Evolutionary conservation across 2,797 vertebrate species (phyloP).

Genomic region (Otus scops): DNA sequence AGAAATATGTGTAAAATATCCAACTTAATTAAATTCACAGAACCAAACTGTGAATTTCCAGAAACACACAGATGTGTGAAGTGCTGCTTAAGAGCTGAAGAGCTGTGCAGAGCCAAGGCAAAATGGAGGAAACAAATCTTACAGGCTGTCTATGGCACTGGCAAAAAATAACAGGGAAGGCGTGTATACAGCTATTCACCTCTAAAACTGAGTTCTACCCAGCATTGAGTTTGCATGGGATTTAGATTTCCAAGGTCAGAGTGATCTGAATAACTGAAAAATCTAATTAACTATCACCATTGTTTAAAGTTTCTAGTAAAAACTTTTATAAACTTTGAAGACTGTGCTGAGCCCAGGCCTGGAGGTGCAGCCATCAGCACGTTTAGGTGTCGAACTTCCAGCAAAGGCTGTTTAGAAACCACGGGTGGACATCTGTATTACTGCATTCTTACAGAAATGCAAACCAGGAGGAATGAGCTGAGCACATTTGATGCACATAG

Average conservation of each 20-base stretch:
- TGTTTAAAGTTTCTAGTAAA: neutral
- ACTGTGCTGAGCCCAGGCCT: neutral
- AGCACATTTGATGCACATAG: neutral
- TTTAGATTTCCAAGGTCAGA: neutral
- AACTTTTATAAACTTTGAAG: neutral
- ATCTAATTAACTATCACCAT: neutral
- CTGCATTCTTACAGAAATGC: neutral
- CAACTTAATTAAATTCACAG: neutral
- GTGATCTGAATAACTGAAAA: neutral
- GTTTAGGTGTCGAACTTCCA: neutral
- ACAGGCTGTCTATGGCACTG: neutral
- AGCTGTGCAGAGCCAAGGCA: neutral
- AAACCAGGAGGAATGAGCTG: neutral
- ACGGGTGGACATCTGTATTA: fast-evolving
- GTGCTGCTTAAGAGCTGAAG: neutral
- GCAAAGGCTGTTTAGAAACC: neutral
- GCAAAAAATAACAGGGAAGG: neutral
- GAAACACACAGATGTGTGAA: neutral
- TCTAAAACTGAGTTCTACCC: neutral
- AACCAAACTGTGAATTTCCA: neutral
- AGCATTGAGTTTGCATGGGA: neutral
- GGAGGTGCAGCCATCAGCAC: neutral
- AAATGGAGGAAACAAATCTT: neutral
- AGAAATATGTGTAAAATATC: neutral
- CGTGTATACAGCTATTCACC: neutral